Percentiles rank a stretch among this genome's conserved stretches.
These are phyloP conservation scores for Scyliorhinus canicula DNA, from an alignment of 2,797 vertebrate species.

Conservation along the genomic window DNA sequence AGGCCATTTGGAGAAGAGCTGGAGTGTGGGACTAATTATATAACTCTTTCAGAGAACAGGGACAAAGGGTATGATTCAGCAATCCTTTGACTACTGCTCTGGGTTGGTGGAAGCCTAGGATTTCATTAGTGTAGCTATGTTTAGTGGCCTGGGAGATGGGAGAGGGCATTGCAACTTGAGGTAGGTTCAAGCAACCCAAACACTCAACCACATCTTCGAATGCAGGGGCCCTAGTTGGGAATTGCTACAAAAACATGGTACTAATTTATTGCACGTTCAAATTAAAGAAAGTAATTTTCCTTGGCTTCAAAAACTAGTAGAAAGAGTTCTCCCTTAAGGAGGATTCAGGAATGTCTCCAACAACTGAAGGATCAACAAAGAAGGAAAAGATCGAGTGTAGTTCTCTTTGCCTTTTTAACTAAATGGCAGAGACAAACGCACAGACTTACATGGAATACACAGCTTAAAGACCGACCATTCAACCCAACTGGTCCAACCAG, in stretches of 20 bases:
- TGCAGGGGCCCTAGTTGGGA: not conserved
- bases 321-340: not conserved
- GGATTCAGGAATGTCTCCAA: not conserved
- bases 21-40: not conserved
- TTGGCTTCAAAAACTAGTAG: not conserved
- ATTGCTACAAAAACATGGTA: not conserved
- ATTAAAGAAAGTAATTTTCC: not conserved
- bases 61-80: not conserved
- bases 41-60: not conserved
- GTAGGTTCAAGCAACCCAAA: not conserved
- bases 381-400: not conserved
- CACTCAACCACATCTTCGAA: not conserved
- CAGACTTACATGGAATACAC: not conserved
- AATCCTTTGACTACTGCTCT: not conserved
- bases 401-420: not conserved
- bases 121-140: not conserved
- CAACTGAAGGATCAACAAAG: not conserved
- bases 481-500: not conserved
- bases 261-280: not conserved
- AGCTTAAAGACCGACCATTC: not conserved
- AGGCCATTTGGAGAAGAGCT: not conserved
- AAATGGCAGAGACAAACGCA: not conserved
- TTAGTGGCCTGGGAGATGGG: not conserved
- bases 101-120: not conserved
- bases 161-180: not conserved